Evolutionary conservation across 2,113 vertebrate species (phyloP).

Genomic region (Fregata magnificens): DNA sequence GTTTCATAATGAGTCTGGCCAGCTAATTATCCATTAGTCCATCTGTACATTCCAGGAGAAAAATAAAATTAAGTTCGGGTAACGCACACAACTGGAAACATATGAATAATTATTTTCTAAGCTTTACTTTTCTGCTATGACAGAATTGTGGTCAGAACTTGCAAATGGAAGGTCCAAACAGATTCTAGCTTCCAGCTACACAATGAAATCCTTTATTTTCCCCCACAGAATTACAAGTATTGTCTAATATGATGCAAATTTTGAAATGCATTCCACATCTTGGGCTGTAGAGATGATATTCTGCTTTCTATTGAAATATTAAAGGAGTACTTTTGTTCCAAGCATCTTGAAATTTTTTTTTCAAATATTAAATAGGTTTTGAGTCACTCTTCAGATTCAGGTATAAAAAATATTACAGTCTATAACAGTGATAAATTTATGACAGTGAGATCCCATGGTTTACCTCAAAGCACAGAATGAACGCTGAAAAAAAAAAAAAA

Average conservation of each 20-base stretch:
- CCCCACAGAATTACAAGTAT: neutral
- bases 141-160: neutral
- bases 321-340: neutral
- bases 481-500: neutral
- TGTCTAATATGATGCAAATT: neutral
- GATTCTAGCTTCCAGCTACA: neutral
- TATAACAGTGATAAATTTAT: neutral
- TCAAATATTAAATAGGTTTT: neutral
- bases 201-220: neutral
- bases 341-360: neutral
- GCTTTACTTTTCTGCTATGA: neutral
- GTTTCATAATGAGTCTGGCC: neutral
- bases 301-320: neutral
- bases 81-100: constrained; percentile 8
- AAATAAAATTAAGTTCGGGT: neutral
- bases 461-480: neutral
- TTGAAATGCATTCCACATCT: neutral
- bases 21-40: constrained; percentile 37
- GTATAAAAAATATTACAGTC: neutral
- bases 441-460: neutral
- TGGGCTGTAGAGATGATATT: neutral
- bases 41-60: constrained; percentile 13
- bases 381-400: neutral
- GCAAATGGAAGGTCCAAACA: neutral
- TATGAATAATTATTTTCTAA: neutral